phyloP scores from a whole-genome alignment of 2,888 invertebrate genomes.

The Cryptus viduatorius region DNA sequence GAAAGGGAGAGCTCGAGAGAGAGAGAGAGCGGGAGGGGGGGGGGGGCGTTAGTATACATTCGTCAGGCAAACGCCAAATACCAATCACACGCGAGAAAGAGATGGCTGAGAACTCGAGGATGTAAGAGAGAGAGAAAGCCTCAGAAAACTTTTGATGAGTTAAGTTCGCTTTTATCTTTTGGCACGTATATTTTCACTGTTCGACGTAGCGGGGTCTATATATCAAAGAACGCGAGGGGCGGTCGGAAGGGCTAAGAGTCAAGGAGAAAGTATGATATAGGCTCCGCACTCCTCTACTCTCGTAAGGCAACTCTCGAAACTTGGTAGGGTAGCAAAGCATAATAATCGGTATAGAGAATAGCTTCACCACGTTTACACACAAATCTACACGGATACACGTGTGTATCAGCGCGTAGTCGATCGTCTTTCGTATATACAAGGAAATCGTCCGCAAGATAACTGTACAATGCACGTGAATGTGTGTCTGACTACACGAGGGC shows the following conservation, averaged over 20 bases:
- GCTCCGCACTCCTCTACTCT: neutral
- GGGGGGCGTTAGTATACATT: slow-evolving; percentile 26
- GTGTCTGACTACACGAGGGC: neutral
- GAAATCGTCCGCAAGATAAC: too few species aligned
- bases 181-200: slow-evolving; percentile 66
- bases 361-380: neutral
- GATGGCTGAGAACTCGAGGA: slow-evolving; percentile 15
- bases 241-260: slow-evolving; percentile 39
- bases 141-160: slow-evolving; percentile 68
- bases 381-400: neutral
- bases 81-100: slow-evolving; percentile 59
- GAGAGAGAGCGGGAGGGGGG: neutral
- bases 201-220: slow-evolving; percentile 42
- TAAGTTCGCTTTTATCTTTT: slow-evolving; percentile 69
- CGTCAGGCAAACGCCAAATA: slow-evolving; percentile 64
- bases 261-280: slow-evolving; percentile 45
- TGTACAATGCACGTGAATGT: too few species aligned
- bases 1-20: too few species aligned
- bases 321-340: slow-evolving; percentile 6
- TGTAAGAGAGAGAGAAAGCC: slow-evolving; percentile 16
- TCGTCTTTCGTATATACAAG: neutral
- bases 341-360: slow-evolving; percentile 14
- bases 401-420: neutral
- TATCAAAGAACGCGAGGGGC: slow-evolving; percentile 34
- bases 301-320: slow-evolving; percentile 35